Evolutionary conservation across 37 sponge, comb jelly and placozoan species (phyloP).

Genomic region (Mnemiopsis leidyi): DNA sequence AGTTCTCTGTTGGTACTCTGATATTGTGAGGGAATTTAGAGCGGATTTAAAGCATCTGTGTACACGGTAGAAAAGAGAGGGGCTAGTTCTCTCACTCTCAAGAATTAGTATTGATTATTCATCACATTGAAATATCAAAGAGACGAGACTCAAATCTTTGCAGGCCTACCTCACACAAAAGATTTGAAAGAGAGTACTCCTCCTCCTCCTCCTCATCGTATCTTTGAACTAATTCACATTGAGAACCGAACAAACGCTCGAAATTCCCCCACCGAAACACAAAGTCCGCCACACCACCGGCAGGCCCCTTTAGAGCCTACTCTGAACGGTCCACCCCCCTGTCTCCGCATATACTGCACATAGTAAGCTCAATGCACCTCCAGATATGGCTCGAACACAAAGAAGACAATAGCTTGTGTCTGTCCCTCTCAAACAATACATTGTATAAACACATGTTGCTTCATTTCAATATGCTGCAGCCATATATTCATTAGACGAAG

Average conservation of each 20-base stretch:
- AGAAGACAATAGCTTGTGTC: not conserved
- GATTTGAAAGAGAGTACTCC: not conserved
- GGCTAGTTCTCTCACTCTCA: not conserved
- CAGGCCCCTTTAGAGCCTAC: no score
- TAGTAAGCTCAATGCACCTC: not conserved
- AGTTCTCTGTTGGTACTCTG: not conserved
- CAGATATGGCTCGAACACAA: not conserved
- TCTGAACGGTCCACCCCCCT: not conserved
- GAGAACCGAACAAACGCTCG: not conserved
- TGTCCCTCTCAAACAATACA: not conserved
- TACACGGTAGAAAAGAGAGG: not conserved
- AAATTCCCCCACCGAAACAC: not conserved
- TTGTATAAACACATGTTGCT: not conserved
- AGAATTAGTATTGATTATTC: not conserved
- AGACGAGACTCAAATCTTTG: not conserved
- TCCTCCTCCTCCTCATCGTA: not conserved
- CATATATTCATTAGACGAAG: not conserved
- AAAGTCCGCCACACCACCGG: no score
- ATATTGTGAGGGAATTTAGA: not conserved
- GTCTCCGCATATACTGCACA: not conserved
- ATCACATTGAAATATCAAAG: no score
- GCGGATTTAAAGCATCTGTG: not conserved
- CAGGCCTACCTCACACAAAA: not conserved
- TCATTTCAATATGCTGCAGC: not conserved
- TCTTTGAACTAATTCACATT: no score